phyloP scores from a whole-genome alignment of 2,113 vertebrate genomes.

The Stigmatopora nigra region DNA sequence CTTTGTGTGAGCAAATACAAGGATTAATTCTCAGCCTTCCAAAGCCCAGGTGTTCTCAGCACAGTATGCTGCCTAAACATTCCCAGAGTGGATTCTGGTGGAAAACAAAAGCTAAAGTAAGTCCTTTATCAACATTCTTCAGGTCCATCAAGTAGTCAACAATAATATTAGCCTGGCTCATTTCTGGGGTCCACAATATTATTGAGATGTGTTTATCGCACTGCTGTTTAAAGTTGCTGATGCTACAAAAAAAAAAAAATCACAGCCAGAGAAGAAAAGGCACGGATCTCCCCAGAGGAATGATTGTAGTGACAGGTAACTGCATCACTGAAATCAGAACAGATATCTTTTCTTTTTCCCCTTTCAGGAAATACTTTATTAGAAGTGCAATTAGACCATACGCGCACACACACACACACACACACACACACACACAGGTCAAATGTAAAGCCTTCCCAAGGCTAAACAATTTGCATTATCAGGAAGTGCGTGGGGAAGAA shows the following conservation, averaged over 20 bases:
- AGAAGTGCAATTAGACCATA: constrained; percentile 40
- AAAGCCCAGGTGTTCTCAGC: not conserved
- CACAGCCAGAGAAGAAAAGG: constrained; percentile 18
- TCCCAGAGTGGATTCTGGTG: not conserved
- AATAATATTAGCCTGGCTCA: constrained; percentile 1
- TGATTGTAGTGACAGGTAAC: constrained; percentile 17
- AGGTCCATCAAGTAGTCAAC: constrained; percentile 1
- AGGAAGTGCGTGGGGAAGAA: constrained; percentile 35
- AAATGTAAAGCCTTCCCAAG: constrained; percentile 42
- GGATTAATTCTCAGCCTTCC: not conserved
- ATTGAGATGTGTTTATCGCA: constrained; percentile 1
- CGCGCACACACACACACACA: not conserved
- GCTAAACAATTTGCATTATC: constrained; percentile 29
- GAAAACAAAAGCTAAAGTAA: not conserved
- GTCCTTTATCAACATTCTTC: not conserved
- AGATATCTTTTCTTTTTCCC: constrained; percentile 26
- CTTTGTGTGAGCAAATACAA: not conserved
- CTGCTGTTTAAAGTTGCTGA: not conserved
- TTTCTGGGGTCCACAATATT: constrained; percentile 16
- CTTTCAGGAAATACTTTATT: constrained; percentile 27
- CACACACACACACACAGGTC: constrained; percentile 13
- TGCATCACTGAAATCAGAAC: constrained; percentile 13
- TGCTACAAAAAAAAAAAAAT: constrained; percentile 16
- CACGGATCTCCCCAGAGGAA: constrained; percentile 10
- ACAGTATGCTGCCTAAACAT: not conserved